Evolutionary conservation across 2,113 vertebrate species (phyloP), one percentile per base, ranked within the genome.

Genomic region (Grammomys surdaster): DNA sequence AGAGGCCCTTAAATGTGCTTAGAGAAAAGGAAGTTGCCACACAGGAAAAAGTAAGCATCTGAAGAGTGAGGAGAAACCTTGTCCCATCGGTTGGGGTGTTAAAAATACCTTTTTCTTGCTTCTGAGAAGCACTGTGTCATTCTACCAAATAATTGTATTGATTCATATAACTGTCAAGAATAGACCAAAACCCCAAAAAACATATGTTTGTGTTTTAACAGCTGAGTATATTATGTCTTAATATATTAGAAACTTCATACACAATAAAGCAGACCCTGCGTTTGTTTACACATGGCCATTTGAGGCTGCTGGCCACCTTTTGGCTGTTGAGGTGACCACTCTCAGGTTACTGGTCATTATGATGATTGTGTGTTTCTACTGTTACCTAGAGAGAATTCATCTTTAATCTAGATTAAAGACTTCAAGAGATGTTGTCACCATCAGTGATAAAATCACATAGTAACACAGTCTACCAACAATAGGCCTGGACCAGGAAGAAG

Each of bases 101-200:
- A 56, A 90, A 89, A 78, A 80, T 54, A 72, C 16, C 7, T 40
- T 56, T 19, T 76, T 91, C 11, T 51, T 51, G 24, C 56, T 92
- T 92, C 28, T 73, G 7, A 96, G 72, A 93, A 93, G 89, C 86
- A 33, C 40, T 36, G 5, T 60, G 16, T n/a, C 48, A 86, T 84
- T 80, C 84, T 88, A 88, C 56, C 40, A 84, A 56, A 54, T 24
- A 93, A 36, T 82, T 89, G 80, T 87, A 63, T 86, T 56, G 22
- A 93, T 26, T 24, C 24, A 92, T 89, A 7, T 77, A 65, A 85
- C 13, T n/a, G 20, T 65, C 22, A 97, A 85, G 51, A 82, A 73
- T 77, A n/a, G 31, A 9, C 9, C 89, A 91, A 84, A 93, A 87
- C 77, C 51, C 90, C 84, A 91, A 69, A 93, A 93, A 93, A 20